Conservation (phyloP, 2,113 vertebrate species). For the Regulus satrapa region DNA sequence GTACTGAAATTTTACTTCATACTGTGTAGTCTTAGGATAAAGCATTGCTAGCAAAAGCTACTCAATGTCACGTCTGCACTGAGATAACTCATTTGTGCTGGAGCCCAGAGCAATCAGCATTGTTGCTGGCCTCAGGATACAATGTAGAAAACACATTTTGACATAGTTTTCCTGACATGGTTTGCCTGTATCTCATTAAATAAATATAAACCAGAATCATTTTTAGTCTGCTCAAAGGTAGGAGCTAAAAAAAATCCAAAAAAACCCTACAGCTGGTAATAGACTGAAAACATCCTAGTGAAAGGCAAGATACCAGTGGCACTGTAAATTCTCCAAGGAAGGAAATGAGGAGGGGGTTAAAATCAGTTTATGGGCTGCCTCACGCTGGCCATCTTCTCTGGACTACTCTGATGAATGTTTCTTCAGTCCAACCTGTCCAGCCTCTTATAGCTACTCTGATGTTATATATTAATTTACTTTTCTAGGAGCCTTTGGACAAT, state of each 20-base stretch:
- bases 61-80: rapidly evolving
- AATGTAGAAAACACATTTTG: background rate
- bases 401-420: background rate
- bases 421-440: background rate
- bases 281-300: background rate
- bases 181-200: background rate
- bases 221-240: background rate
- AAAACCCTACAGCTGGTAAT: background rate
- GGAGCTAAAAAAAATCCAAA: background rate
- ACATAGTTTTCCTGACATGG: background rate
- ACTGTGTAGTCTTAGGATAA: background rate
- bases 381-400: background rate
- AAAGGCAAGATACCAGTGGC: background rate
- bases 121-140: background rate
- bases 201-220: background rate
- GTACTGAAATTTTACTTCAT: background rate
- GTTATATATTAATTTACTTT: background rate
- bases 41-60: background rate
- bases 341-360: background rate
- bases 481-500: background rate
- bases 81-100: background rate
- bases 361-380: background rate
- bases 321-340: background rate
- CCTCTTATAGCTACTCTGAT: background rate
- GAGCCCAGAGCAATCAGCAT: background rate